Conservation (phyloP, 2,113 vertebrate species). For the Apeltes quadracus region DNA sequence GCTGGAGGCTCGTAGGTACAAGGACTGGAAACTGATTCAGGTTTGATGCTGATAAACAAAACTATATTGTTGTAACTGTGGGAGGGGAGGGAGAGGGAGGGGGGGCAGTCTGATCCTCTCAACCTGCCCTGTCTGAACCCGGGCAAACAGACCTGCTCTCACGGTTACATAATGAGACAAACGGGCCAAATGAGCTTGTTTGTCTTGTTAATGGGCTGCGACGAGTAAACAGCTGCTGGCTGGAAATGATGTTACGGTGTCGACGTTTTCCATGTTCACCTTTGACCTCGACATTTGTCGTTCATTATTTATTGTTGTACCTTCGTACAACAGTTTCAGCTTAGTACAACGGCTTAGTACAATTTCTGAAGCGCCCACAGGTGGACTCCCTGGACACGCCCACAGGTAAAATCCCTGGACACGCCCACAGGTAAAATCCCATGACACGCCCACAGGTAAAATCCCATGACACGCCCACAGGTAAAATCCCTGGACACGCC, state of each 20-base stretch:
- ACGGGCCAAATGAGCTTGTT: not conserved
- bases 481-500: no score
- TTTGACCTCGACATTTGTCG: not conserved
- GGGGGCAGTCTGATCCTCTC: not conserved
- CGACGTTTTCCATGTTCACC: not conserved
- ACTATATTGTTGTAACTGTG: not conserved
- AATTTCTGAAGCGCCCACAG: no score
- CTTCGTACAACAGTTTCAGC: no score
- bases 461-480: no score
- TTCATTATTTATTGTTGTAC: no score
- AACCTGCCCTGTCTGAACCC: not conserved
- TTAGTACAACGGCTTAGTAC: no score
- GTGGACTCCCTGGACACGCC: no score
- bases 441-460: no score
- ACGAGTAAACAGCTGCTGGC: not conserved
- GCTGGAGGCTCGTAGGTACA: not conserved
- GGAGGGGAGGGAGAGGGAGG: no score
- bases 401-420: no score
- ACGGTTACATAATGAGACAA: not conserved
- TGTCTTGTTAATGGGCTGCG: not conserved
- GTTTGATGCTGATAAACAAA: not conserved
- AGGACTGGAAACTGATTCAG: not conserved
- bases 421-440: no score
- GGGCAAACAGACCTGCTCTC: not conserved
- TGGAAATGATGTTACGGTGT: not conserved